phyloP scores from a whole-genome alignment of 2,113 vertebrate species.

The Neolamprologus devosi region DNA sequence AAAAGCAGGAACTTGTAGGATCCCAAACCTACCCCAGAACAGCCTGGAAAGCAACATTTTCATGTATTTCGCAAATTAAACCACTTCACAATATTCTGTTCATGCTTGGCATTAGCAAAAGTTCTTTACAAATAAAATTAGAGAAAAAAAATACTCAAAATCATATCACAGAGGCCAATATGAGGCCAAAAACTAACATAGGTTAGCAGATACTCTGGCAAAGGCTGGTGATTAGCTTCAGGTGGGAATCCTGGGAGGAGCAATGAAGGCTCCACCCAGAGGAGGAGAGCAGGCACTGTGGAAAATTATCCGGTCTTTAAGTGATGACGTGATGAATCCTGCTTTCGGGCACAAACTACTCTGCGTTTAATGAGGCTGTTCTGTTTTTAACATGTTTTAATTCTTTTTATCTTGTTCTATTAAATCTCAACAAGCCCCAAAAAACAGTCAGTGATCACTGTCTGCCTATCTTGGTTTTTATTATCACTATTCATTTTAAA shows the following conservation, averaged over 20 bases:
- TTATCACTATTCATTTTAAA: background rate
- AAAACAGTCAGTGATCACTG: background rate
- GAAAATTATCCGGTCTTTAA: background rate
- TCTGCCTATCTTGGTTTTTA: background rate
- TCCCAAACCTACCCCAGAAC: background rate
- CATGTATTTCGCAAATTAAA: background rate
- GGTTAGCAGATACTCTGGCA: background rate
- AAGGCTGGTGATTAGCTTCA: background rate
- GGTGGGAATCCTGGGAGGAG: background rate
- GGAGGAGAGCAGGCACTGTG: background rate
- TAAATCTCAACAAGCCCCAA: background rate
- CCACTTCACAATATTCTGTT: background rate
- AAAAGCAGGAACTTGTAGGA: background rate
- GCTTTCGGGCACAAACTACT: background rate
- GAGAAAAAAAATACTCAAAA: background rate
- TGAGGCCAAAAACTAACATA: background rate
- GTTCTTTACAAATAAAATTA: background rate
- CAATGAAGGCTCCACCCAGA: background rate
- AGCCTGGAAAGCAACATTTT: background rate
- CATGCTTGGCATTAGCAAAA: background rate
- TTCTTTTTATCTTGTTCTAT: background rate
- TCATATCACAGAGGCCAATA: background rate
- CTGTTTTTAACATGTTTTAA: background rate
- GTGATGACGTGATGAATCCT: background rate
- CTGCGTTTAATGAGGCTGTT: background rate